phyloP scores from a whole-genome alignment of 1,140 invertebrate species.

The Sarcophaga bullata region DNA sequence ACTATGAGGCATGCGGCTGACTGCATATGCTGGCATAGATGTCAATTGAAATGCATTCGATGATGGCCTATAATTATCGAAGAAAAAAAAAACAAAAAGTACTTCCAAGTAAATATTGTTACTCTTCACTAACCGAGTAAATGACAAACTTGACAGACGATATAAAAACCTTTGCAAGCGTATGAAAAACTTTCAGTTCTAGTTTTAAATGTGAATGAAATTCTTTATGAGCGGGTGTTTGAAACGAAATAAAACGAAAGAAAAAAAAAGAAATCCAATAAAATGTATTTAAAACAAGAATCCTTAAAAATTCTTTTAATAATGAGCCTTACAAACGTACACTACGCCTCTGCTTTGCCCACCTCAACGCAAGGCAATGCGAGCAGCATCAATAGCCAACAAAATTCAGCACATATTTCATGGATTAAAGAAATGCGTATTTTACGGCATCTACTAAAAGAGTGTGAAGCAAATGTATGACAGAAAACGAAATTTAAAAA shows the following conservation, averaged over 20 bases:
- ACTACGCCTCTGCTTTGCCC: neutral
- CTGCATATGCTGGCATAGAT: neutral
- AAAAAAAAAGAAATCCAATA: neutral
- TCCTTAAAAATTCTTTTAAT: neutral
- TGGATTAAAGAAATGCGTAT: slow-evolving; percentile 27
- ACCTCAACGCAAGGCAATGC: neutral
- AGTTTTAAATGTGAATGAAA: neutral
- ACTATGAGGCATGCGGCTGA: too few species aligned
- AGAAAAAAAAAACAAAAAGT: neutral
- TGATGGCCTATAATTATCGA: neutral
- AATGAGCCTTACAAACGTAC: neutral
- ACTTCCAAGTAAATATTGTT: neutral
- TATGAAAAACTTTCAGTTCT: neutral
- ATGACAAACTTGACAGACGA: neutral
- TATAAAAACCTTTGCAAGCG: neutral
- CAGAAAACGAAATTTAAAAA: neutral
- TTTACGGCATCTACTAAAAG: slow-evolving; percentile 25
- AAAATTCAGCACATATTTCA: neutral
- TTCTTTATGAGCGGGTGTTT: neutral
- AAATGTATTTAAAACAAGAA: slow-evolving; percentile 11
- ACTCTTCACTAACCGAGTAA: neutral
- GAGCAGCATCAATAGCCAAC: neutral
- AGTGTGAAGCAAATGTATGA: slow-evolving; percentile 29
- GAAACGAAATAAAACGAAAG: neutral
- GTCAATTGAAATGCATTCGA: neutral